Percentiles rank a stretch among this genome's conserved stretches.
These are phyloP conservation scores for Phoenicopterus ruber DNA, from an alignment of 2,113 vertebrate species.

Conservation along the genomic window DNA sequence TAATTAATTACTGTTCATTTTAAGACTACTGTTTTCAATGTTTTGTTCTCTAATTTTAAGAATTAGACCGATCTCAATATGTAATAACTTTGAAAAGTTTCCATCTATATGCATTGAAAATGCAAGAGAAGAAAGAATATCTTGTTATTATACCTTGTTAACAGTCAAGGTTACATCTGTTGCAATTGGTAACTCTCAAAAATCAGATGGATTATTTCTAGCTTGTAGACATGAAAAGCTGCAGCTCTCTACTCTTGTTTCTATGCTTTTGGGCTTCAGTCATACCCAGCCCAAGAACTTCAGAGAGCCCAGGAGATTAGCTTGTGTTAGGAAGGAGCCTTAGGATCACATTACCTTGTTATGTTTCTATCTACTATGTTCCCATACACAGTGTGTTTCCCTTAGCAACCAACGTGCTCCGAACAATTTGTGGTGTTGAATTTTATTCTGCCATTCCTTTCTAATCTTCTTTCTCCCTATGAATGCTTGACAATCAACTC, in stretches of 20 bases:
- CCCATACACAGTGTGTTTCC: neutral
- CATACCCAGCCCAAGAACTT: neutral
- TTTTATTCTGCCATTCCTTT: neutral
- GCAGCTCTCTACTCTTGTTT: neutral
- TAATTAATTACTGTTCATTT: slow-evolving; percentile 60
- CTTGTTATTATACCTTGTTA: neutral
- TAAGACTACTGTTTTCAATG: slow-evolving; percentile 27
- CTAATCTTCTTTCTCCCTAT: neutral
- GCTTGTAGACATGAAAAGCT: neutral
- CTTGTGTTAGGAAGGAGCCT: neutral
- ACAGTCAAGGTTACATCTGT: neutral
- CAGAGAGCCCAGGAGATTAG: neutral
- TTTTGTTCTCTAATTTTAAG: slow-evolving; percentile 52
- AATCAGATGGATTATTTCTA: neutral
- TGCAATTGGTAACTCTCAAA: neutral
- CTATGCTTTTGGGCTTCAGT: neutral
- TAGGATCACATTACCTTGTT: neutral
- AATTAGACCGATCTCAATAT: slow-evolving; percentile 45
- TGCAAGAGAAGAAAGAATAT: neutral
- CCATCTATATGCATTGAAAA: neutral
- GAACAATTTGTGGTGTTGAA: neutral
- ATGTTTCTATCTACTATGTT: neutral
- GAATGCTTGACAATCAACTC: neutral
- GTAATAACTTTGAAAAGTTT: slow-evolving; percentile 18
- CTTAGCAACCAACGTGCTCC: neutral